phyloP scores from a whole-genome alignment of 2,113 vertebrate species.

The Phylloscopus whistleri region DNA sequence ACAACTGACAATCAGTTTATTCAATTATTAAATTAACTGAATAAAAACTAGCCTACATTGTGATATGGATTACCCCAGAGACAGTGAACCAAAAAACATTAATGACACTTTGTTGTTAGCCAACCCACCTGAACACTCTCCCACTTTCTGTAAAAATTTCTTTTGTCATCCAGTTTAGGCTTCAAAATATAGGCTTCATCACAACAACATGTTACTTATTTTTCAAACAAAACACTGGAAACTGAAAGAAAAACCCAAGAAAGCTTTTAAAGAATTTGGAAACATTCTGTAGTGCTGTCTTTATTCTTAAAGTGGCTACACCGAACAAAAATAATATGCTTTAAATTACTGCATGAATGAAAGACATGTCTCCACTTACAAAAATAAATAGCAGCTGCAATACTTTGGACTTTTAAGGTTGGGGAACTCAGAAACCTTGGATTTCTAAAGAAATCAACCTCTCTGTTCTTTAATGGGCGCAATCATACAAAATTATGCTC shows the following conservation, averaged over 20 bases:
- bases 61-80: neutral
- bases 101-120: neutral
- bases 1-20: fast-evolving
- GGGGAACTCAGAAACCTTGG: neutral
- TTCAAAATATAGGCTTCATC: neutral
- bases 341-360: conserved; percentile 33
- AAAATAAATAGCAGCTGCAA: conserved; percentile 36
- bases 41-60: neutral
- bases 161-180: neutral
- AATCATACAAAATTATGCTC: neutral
- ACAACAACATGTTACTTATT: neutral
- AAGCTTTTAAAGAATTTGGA: conserved; percentile 2
- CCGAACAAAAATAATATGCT: conserved; percentile 49
- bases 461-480: neutral
- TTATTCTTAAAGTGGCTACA: conserved; percentile 33
- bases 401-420: conserved; percentile 21
- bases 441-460: neutral
- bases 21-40: neutral
- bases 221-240: neutral
- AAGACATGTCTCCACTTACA: conserved; percentile 9
- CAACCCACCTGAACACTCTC: neutral
- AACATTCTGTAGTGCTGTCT: neutral
- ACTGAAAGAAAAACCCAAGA: neutral
- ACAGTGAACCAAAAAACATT: neutral
- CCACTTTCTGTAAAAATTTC: neutral